A percentile compares a stretch with the other conserved stretches of the same genome.
Evolutionary conservation across 1,140 invertebrate genomes (phyloP).

Genomic region (Cyclina sinensis): DNA sequence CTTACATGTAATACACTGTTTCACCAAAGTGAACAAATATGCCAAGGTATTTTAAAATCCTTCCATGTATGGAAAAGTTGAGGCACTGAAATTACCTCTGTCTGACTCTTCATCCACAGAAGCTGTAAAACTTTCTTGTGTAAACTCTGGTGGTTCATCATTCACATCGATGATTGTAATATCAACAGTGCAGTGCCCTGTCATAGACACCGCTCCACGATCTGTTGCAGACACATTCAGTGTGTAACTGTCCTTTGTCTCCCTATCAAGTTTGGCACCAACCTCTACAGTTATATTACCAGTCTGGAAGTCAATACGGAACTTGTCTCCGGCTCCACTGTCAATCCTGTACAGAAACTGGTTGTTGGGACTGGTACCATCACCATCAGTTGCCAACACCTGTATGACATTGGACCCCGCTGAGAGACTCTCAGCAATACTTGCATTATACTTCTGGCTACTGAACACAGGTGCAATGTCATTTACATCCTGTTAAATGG

Average conservation of each 20-base stretch:
- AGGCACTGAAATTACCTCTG: too few relatives aligned
- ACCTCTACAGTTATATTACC: slow-evolving; percentile 74
- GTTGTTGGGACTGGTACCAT: slow-evolving; percentile 77
- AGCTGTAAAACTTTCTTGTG: background rate
- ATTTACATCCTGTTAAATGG: slow-evolving; percentile 77
- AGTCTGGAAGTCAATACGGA: slow-evolving; percentile 77
- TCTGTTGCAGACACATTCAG: slow-evolving; percentile 77
- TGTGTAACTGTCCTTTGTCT: slow-evolving; percentile 70
- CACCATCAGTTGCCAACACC: slow-evolving; percentile 74
- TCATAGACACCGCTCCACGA: slow-evolving; percentile 72
- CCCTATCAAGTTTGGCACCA: slow-evolving; percentile 75
- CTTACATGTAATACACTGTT: too few relatives aligned
- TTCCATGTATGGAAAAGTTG: too few relatives aligned
- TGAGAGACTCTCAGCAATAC: slow-evolving; percentile 71
- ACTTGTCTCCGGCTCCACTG: slow-evolving; percentile 79
- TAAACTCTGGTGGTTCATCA: slow-evolving; percentile 73
- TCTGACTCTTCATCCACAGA: slow-evolving; percentile 14
- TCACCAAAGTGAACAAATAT: too few relatives aligned
- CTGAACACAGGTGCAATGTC: slow-evolving; percentile 73
- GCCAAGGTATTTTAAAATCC: too few relatives aligned
- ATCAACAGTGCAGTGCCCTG: slow-evolving; percentile 66
- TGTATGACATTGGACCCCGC: slow-evolving; percentile 72
- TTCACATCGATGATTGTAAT: slow-evolving; percentile 75
- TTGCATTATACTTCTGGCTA: slow-evolving; percentile 61
- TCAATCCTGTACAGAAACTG: slow-evolving; percentile 79